Base-by-base conservation (phyloP, 2,113 vertebrate species). In the Atractosteus spatula region DNA sequence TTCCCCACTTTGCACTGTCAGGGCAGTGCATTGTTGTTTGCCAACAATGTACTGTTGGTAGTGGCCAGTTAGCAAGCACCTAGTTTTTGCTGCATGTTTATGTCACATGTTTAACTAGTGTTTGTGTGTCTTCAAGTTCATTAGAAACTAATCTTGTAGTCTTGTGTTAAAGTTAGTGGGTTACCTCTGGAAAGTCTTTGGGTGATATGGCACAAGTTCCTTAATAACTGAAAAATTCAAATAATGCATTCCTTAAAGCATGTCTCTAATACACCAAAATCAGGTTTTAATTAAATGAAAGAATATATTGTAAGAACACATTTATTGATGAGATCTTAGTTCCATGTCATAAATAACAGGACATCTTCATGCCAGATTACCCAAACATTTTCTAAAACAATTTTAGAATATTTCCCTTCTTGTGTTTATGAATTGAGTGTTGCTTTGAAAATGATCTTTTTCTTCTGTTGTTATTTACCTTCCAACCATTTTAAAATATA, bases 21-120 rank as follows among this genome's bases (percentile, higher is more conserved):
- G 93, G 92, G 93, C 94, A 41, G 95, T 94, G 93, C 93, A 94
- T 95, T 96, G 94, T 95, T 96, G 95, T 94, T 89, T 87, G 88
- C 90, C 95, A 96, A 94, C 94, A 96, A 96, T 95, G 93, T 95
- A 90, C 95, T 96, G 93, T 93, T 94, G 91, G 88, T 94, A 92
- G 93, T 86, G 78, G 82, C 86, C 87, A 80, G 62, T 76, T 92
- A 89, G 88, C 82, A 47, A 73, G 71, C 66, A 71, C 68, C 79
- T 88, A 74, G 71, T 85, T 83, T 55, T 73, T 84, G 62, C 76
- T 91, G 90, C 89, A 91, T 93, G 90, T 78, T 55, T 74, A 64
- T 3, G 56, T 70, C 11, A 59, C 5, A 59, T 59, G n/a, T 59
- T 16, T 59, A 29, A 29, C 29, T 29, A 29, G 62, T 12, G 54